Conservation (phyloP, 2,797 vertebrate species). For the Sebastes iracundus region DNA sequence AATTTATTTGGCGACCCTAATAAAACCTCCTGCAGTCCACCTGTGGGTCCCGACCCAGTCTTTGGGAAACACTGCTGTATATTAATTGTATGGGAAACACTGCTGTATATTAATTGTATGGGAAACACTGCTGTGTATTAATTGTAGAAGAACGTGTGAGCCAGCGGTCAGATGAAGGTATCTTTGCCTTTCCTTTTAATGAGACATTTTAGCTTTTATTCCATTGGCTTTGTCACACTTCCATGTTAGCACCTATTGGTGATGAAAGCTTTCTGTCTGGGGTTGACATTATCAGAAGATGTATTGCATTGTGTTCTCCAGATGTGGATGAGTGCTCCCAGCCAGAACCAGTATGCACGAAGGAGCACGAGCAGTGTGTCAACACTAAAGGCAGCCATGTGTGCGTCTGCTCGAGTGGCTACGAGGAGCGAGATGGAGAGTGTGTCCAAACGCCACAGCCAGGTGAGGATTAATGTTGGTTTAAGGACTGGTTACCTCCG, state of each 20-base stretch:
- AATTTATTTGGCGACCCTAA: too few species aligned
- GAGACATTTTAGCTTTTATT: not conserved
- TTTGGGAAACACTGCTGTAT: too few species aligned
- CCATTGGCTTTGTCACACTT: not conserved
- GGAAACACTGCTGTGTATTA: too few species aligned
- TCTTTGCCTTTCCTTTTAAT: not conserved
- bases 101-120: too few species aligned
- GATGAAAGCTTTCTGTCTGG: not conserved
- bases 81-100: too few species aligned
- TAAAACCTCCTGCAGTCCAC: too few species aligned
- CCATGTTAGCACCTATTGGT: too few species aligned
- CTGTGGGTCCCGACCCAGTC: too few species aligned
- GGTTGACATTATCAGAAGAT: not conserved
- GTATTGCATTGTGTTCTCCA: conserved; percentile 45
- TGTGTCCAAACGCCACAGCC: conserved; percentile 52
- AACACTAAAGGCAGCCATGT: conserved; percentile 88
- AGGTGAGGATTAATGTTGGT: conserved; percentile 44
- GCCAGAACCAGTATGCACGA: conserved; percentile 75
- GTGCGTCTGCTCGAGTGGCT: conserved; percentile 86
- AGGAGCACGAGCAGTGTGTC: conserved; percentile 86
- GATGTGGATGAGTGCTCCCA: conserved; percentile 90
- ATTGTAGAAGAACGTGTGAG: not conserved
- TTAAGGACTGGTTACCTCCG: not conserved
- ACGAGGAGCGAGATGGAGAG: conserved; percentile 70
- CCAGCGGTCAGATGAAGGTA: not conserved